Evolutionary conservation across 2,797 vertebrate genomes (phyloP), one percentile per base, ranked within the genome.

Genomic region (Adrianichthys oophorus): DNA sequence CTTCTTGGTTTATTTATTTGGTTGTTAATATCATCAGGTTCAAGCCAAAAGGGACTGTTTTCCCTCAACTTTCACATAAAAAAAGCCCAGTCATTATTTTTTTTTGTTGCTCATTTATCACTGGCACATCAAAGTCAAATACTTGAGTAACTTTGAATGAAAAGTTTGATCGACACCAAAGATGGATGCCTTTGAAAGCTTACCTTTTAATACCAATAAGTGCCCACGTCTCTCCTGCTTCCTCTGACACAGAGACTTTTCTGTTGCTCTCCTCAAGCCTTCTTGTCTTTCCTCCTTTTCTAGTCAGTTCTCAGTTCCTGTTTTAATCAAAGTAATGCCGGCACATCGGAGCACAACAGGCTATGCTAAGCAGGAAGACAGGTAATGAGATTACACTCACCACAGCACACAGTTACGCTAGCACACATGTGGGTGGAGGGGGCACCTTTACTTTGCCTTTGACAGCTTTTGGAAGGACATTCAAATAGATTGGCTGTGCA

Each of bases 171-270:
- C 62, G 45, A 41, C 63, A 58, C 70, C 83, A 52, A 43, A 84
- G 90, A 90, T 87, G 82, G 70, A 90, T 87, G 75, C 67, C 81
- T 86, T 85, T 84, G 59, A 82, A 85, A 82, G 82, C 90, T 90
- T 78, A 79, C 72, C 74, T 74, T 89, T 87, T 90, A 91, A 91
- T 91, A 90, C 80, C 75, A 86, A 89, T 90, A 88, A 91, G 89
- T 90, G 88, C 85, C 83, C 70, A 79, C 85, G 76, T 73, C 84
- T 79, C 65, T 65, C 73, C 42, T 50, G 48, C 54, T 41, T 41
- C 64, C 55, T 53, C 40, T 2, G n/a, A 62, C 56, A 57, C 55
- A 52, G 18, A 53, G 17, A 48, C 59, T n/a, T 50, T 72, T 67
- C n/a, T 16, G 37, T 73, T 60, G 59, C 74, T 68, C 75, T 76